These are phyloP conservation scores for Petrocephalus schoutedeni DNA, from an alignment of 2,797 vertebrate species.

Conservation along the genomic window DNA sequence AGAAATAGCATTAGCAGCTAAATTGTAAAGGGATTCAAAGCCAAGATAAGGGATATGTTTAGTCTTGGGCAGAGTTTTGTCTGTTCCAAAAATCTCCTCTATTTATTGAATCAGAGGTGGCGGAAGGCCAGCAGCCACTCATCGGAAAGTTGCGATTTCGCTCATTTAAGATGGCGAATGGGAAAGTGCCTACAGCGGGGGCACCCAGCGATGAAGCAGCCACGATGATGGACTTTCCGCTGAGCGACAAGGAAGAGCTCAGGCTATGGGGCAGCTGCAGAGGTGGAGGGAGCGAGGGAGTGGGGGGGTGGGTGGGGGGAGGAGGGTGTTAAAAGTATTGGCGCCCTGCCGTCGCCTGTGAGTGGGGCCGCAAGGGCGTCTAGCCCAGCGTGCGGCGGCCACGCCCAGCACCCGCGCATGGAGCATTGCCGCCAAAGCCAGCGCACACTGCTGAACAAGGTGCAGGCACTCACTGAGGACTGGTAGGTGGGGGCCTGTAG, in stretches of 20 bases:
- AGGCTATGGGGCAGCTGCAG: neutral
- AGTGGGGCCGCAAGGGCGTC: slow-evolving; percentile 19
- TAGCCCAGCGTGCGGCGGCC: slow-evolving; percentile 25
- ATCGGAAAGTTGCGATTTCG: neutral
- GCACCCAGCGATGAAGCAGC: slow-evolving; percentile 10
- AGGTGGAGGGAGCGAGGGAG: neutral
- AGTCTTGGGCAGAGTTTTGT: neutral
- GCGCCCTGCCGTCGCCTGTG: slow-evolving; percentile 13
- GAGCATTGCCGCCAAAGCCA: slow-evolving; percentile 40
- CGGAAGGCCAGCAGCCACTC: neutral
- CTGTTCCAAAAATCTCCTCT: neutral
- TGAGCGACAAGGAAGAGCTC: neutral
- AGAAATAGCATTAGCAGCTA: neutral
- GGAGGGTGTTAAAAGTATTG: neutral
- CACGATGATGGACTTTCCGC: neutral
- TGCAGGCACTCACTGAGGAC: slow-evolving; percentile 72
- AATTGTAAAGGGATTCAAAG: neutral
- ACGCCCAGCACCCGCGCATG: slow-evolving; percentile 36
- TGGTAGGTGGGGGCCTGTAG: slow-evolving; percentile 76
- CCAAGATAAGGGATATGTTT: neutral
- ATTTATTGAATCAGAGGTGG: neutral
- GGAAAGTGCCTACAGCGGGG: slow-evolving; percentile 29
- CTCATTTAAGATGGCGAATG: neutral
- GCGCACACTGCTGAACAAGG: slow-evolving; percentile 41
- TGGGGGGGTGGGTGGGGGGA: neutral